Evolutionary conservation across 2,888 invertebrate species (phyloP), one percentile per base, ranked within the genome.

Genomic region (Athrips mouffetella): DNA sequence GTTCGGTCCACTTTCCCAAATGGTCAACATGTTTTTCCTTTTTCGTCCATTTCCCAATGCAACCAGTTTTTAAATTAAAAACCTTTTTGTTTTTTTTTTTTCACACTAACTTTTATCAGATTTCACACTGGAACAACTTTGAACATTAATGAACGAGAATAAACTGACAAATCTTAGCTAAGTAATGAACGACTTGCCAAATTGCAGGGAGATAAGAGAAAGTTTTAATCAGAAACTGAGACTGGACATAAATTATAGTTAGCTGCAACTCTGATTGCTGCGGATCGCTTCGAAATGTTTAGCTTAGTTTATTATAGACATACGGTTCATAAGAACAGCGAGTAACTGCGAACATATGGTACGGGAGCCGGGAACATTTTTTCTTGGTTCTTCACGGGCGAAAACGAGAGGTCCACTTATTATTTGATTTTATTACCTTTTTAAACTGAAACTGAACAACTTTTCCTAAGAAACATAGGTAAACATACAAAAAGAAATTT

Each of bases 221-320:
- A 44, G 31, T 20, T 44, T 30, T 44, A 31, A 44, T 44, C 30
- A 31, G 29, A 44, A 30, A 18, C 27, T 7, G 44, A 44, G 44
- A 44, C 21, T 18, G 44, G 20, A 44, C 44, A 30, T 44, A 44
- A 44, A 44, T 44, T 30, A 44, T 44, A 30, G 44, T 44, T 42
- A 16, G 41, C 13, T 20, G 30, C 11, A 30, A 31, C 30, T 29
- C 29, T 29, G 44, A 44, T 44, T 44, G 44, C 44, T n/a, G 10
- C 20, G 7, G 20, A 44, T 44, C 16, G 31, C 30, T 44, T 41
- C 20, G 21, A 31, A 15, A 44, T 30, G 30, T 44, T 20, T 30
- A 13, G 30, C 30, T 44, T 11, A 6, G 29, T 44, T 44, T 18
- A 15, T 2, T 6, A 21, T 7, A 11, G 40, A 40, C 25, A 40